phyloP scores from a whole-genome alignment of 2,888 invertebrate genomes.

The Erynnis tages region DNA sequence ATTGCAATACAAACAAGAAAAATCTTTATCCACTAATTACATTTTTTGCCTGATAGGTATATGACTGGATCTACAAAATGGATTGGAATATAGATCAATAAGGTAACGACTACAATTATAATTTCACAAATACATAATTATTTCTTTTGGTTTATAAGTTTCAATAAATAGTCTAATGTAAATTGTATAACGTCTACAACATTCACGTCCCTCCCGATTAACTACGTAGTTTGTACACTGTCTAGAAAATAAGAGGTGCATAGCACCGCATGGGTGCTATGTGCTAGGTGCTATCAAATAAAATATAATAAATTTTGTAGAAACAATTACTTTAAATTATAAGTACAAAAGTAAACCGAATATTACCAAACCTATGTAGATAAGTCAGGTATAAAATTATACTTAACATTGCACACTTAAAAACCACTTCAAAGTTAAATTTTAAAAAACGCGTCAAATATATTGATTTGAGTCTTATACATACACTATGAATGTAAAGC shows the following conservation, averaged over 20 bases:
- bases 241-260: conserved; percentile 17
- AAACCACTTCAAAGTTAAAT: neutral
- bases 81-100: conserved; percentile 16
- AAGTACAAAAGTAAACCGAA: conserved; percentile 23
- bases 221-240: conserved; percentile 3
- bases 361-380: conserved; percentile 3
- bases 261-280: neutral
- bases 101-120: conserved; percentile 14
- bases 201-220: neutral
- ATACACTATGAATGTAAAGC: neutral
- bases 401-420: conserved; percentile 9
- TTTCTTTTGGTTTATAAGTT: neutral
- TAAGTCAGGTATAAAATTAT: conserved; percentile 9
- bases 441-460: neutral
- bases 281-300: conserved; percentile 5
- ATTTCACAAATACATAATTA: neutral
- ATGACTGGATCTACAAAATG: conserved; percentile 29
- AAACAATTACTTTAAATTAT: conserved; percentile 17
- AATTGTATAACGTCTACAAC: neutral
- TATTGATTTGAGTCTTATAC: neutral
- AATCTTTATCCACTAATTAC: conserved; percentile 40
- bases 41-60: conserved; percentile 32
- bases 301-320: conserved; percentile 7
- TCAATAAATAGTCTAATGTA: conserved; percentile 1
- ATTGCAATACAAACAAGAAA: conserved; percentile 55